phyloP scores from a whole-genome alignment of 2,888 invertebrate species.

The Hirtodrosophila duncani region DNA sequence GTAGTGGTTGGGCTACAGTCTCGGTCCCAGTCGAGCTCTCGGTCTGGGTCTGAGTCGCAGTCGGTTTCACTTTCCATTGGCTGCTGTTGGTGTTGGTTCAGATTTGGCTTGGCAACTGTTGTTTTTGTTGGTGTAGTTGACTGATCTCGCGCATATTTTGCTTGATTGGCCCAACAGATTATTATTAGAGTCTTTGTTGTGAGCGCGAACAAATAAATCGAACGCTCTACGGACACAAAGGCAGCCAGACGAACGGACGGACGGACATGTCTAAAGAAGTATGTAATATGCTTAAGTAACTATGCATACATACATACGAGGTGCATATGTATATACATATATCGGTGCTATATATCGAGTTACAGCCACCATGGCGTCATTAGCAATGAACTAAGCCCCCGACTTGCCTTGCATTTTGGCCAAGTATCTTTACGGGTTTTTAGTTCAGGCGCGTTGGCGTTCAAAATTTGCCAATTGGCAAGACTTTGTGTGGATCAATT shows the following conservation, averaged over 20 bases:
- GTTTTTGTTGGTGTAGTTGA: slow-evolving; percentile 52
- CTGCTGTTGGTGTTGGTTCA: slow-evolving; percentile 1
- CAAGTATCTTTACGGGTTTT: slow-evolving; percentile 31
- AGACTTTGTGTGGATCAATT: slow-evolving; percentile 40
- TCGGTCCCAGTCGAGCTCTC: slow-evolving; percentile 14
- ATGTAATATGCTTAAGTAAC: slow-evolving; percentile 30
- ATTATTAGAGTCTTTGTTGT: slow-evolving; percentile 70
- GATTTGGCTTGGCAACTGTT: slow-evolving; percentile 28
- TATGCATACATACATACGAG: background rate
- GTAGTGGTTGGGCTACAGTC: slow-evolving; percentile 18
- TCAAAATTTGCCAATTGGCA: slow-evolving; percentile 19
- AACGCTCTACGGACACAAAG: too few relatives aligned
- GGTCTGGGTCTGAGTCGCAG: slow-evolving; percentile 25
- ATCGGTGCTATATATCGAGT: slow-evolving; percentile 47
- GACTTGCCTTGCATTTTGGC: slow-evolving; percentile 46
- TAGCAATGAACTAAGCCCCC: slow-evolving; percentile 72
- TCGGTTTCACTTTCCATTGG: slow-evolving; percentile 16
- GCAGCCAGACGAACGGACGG: slow-evolving; percentile 16
- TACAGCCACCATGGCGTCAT: slow-evolving; percentile 62
- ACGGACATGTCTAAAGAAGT: slow-evolving; percentile 1
- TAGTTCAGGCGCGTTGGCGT: slow-evolving; percentile 43
- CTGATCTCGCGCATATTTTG: slow-evolving; percentile 73
- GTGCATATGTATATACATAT: slow-evolving; percentile 17
- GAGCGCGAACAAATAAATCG: slow-evolving; percentile 66
- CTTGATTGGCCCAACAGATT: slow-evolving; percentile 74